Conservation (phyloP, 2,797 vertebrate species). For the Threskiornis aethiopicus region DNA sequence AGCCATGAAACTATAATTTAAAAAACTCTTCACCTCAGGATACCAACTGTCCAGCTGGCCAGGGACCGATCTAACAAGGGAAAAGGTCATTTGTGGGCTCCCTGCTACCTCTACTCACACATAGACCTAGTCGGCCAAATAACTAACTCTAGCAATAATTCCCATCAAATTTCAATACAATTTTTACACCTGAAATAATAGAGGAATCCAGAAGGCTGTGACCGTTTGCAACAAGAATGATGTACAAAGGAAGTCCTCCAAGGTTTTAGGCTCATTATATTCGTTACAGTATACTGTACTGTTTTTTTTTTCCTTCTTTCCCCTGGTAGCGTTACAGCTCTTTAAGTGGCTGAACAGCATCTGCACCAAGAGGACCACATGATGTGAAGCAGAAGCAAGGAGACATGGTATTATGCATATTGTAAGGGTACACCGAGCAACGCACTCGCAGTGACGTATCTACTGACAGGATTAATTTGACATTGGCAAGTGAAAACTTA, state of each 20-base stretch:
- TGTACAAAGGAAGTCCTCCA: conserved; percentile 14
- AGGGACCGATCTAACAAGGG: conserved; percentile 16
- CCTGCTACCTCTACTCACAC: not conserved
- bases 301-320: not conserved
- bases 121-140: conserved; percentile 9
- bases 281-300: not conserved
- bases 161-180: conserved; percentile 8
- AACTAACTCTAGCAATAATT: conserved; percentile 21
- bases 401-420: not conserved
- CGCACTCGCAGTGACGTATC: not conserved
- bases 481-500: conserved; percentile 50
- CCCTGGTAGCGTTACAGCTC: not conserved
- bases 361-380: conserved; percentile 51
- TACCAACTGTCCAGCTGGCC: conserved; percentile 38
- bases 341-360: conserved; percentile 49
- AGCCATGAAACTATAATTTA: not conserved
- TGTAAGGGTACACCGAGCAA: conserved; percentile 17
- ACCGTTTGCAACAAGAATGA: not conserved
- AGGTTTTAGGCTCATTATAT: conserved; percentile 41
- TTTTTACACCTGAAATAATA: conserved; percentile 46
- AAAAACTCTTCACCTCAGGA: conserved; percentile 9
- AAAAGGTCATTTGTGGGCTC: conserved; percentile 42
- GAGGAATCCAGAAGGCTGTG: not conserved
- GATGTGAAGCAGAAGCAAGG: conserved; percentile 46
- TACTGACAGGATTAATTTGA: conserved; percentile 58